Percentiles rank a stretch among this genome's conserved stretches.
Conservation (phyloP, 2,797 vertebrate species). For the Podarcis siculus region DNA sequence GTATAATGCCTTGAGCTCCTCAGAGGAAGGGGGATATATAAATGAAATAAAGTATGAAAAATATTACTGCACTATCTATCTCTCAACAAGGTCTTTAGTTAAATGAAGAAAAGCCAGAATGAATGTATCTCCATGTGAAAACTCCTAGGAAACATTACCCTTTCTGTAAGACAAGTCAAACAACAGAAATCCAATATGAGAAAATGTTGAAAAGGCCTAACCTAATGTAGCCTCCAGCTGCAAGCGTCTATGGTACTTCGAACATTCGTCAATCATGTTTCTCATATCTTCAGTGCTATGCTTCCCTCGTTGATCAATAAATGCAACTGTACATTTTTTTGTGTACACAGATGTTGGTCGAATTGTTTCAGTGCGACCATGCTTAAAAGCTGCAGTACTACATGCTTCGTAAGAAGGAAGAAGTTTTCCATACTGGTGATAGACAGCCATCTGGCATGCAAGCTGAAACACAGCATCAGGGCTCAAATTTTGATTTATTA, state of each 20-base stretch:
- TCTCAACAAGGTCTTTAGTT: background rate
- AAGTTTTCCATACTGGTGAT: conserved; percentile 41
- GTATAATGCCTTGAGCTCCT: background rate
- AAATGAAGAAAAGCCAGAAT: background rate
- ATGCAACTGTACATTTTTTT: conserved; percentile 41
- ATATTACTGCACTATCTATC: background rate
- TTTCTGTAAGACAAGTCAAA: background rate
- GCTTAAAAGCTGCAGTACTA: conserved; percentile 59
- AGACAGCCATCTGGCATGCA: conserved; percentile 46
- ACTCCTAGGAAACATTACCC: background rate
- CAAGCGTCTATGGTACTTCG: conserved; percentile 41
- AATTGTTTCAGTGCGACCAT: conserved; percentile 55
- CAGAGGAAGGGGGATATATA: background rate
- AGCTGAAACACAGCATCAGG: conserved; percentile 59
- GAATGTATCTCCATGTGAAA: background rate
- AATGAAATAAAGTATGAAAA: background rate
- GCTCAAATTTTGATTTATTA: conserved; percentile 45
- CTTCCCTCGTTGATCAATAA: conserved; percentile 30
- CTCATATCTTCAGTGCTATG: conserved; percentile 33
- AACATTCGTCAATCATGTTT: conserved; percentile 41
- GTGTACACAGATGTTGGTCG: conserved; percentile 36
- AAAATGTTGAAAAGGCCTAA: conserved; percentile 4
- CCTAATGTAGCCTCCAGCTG: conserved; percentile 40
- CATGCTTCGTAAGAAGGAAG: conserved; percentile 55
- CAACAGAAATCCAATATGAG: background rate